Percentiles rank a stretch among this genome's conserved stretches.
Evolutionary conservation across 2,888 invertebrate species (phyloP).

Genomic region (Scaptomyza flava): DNA sequence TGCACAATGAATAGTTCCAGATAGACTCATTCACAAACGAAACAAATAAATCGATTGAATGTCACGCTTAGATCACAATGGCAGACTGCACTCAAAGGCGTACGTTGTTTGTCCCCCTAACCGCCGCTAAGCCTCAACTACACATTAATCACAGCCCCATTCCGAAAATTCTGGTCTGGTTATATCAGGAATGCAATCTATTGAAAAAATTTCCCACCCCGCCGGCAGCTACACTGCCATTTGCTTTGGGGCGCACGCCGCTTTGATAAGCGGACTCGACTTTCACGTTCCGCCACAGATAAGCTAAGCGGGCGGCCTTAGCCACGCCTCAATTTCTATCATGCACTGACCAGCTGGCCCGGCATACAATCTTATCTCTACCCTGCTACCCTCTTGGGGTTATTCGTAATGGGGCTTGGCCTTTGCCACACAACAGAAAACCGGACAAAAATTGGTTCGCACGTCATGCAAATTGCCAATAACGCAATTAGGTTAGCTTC

Average conservation of each 20-base stretch:
- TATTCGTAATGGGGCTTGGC: conserved; percentile 29
- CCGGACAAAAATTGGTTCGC: conserved; percentile 19
- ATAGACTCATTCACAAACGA: conserved; percentile 8
- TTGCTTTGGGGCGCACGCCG: conserved; percentile 26
- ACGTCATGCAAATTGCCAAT: conserved; percentile 45
- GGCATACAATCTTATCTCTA: conserved; percentile 27
- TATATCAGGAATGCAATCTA: conserved; percentile 29
- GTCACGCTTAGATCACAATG: conserved; percentile 5
- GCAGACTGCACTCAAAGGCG: background rate
- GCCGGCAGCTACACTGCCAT: background rate
- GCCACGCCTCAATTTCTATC: conserved; percentile 31
- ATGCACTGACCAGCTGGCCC: conserved; percentile 44
- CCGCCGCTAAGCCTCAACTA: background rate
- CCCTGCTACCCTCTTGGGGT: conserved; percentile 9
- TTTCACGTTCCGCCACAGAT: conserved; percentile 33
- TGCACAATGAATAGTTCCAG: background rate
- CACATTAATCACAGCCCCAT: background rate
- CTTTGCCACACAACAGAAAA: conserved; percentile 27
- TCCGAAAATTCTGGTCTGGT: background rate
- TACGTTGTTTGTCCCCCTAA: background rate
- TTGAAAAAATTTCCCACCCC: background rate
- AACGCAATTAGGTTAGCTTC: conserved; percentile 32
- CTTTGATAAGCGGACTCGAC: conserved; percentile 26
- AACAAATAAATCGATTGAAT: conserved; percentile 1
- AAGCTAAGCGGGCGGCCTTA: conserved; percentile 4